Base-by-base conservation (phyloP, 2,113 vertebrate species). In the Proteles cristata region DNA sequence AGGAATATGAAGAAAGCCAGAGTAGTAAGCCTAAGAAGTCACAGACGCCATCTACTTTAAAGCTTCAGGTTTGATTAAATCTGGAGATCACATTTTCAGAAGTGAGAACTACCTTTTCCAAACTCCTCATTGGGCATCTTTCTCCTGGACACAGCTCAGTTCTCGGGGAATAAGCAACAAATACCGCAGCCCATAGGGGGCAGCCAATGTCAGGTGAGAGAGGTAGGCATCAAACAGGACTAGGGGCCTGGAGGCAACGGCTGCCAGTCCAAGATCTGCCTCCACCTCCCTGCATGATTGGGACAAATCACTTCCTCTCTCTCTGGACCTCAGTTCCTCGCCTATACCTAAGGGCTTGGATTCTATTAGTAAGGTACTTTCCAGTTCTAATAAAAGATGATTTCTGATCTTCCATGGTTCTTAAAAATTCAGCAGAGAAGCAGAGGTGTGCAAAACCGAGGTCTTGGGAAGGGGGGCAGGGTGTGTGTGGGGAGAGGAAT, bases 311-410 rank as follows among this genome's bases (percentile, higher is more conserved):
- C 94, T 90, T 90, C 81, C 85, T 39, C 79, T 89, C 92, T 93
- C 71, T 87, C 69, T 26, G 23, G n/a, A 92, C 94, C 23, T 92
- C 66, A 85, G 92, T 89, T 82, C 66, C 86, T 92, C 11, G 39
- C 88, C 43, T 87, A 16, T 11, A 68, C 77, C 58, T 9, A 83
- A 48, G 71, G 35, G 31, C 66, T 86, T 83, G 58, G 61, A 80
- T 96, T 77, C 86, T 55, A 89, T 88, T 65, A 95, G 63, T 83
- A 93, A 74, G 81, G 96, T 97, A 90, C 93, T 95, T 97, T 95
- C 68, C 97, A 92, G 58, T 1, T 53, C n/a, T 79, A 82, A 58
- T 50, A 91, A 61, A 88, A 10, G 77, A 83, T 55, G 33, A 68
- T 48, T 61, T 48, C 68, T 33, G 4, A 48, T 81, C 80, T 63